A percentile compares a stretch with the other conserved stretches of the same genome.
Conservation (phyloP, 2,888 invertebrate species). For the Eurytoma californica region DNA sequence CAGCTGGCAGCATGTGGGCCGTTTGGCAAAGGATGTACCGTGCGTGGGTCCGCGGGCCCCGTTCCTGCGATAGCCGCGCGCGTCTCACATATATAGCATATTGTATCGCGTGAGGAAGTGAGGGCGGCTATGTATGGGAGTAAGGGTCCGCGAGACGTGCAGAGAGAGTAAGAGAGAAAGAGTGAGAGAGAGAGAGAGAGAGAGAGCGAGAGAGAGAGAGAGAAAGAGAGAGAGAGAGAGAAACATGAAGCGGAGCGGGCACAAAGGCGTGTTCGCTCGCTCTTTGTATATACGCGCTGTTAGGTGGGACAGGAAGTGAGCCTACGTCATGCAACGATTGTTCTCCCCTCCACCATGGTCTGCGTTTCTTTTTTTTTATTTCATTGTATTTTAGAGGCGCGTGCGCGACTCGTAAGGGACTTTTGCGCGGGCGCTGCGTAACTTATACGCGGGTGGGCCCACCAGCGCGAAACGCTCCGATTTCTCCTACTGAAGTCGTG, state of each 20-base stretch:
- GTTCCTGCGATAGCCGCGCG: background rate
- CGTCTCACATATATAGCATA: background rate
- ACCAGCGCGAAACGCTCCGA: background rate
- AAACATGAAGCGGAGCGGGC: background rate
- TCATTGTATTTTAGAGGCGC: conserved; percentile 32
- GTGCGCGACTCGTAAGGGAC: background rate
- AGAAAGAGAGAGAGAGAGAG: conserved; percentile 5
- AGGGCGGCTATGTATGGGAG: background rate
- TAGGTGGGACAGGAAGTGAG: conserved; percentile 58
- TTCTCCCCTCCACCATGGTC: conserved; percentile 28
- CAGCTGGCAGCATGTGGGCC: no score
- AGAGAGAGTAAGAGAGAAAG: conserved; percentile 12
- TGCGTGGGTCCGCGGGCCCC: no score
- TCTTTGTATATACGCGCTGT: conserved; percentile 30
- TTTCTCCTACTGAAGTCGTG: conserved; percentile 5
- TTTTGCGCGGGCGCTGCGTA: background rate
- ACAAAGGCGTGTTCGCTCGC: background rate
- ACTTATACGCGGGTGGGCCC: background rate
- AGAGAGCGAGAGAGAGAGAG: conserved; percentile 11
- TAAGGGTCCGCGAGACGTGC: background rate
- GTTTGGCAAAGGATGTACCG: no score
- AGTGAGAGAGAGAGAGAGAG: conserved; percentile 10
- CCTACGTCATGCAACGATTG: conserved; percentile 59
- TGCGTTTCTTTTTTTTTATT: background rate
- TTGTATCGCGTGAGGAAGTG: background rate